These are phyloP conservation scores for Myrmophylax atrothorax DNA, from an alignment of 2,113 vertebrate species.

Conservation along the genomic window DNA sequence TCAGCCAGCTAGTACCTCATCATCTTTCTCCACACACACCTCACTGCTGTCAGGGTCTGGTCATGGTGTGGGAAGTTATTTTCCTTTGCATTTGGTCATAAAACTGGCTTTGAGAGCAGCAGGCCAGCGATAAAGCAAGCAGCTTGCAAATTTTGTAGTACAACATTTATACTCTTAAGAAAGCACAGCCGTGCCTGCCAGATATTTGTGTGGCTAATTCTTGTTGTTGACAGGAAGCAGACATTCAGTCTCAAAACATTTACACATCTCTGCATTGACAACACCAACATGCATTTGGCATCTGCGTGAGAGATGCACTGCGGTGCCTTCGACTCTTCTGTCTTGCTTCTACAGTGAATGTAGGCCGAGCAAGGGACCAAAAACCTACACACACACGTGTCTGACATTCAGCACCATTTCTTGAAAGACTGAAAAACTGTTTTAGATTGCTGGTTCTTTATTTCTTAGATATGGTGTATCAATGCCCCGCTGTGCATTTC, in stretches of 20 bases:
- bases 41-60: not conserved
- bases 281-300: not conserved
- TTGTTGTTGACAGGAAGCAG: conserved; percentile 53
- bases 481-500: not conserved
- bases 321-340: not conserved
- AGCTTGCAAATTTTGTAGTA: not conserved
- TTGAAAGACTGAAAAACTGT: not conserved
- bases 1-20: not conserved
- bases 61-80: not conserved
- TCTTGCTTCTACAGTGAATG: rapidly evolving
- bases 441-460: not conserved
- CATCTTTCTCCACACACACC: not conserved
- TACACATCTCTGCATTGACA: conserved; percentile 17
- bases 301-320: not conserved
- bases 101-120: not conserved
- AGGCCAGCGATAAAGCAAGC: not conserved
- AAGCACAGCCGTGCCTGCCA: not conserved
- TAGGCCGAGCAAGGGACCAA: not conserved
- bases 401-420: not conserved
- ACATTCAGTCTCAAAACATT: conserved; percentile 50
- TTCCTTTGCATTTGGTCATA: not conserved
- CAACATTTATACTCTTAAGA: not conserved
- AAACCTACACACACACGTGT: not conserved
- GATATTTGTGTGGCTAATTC: conserved; percentile 42
- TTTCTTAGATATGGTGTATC: not conserved